Evolutionary conservation across 1,140 invertebrate species (phyloP).

Genomic region (Macrobrachium nipponense): DNA sequence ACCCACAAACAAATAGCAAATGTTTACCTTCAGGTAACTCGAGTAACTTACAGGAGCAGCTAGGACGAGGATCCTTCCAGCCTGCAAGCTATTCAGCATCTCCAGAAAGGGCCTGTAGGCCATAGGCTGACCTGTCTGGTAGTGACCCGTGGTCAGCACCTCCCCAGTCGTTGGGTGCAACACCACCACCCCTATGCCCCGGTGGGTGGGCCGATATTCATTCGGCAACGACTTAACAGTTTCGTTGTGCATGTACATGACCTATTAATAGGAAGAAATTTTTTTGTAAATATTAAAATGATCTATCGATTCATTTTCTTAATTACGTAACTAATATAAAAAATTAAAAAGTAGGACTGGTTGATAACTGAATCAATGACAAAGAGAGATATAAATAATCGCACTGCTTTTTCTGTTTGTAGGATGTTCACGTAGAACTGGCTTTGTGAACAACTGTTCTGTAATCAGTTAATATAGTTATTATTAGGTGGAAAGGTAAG

Average conservation of each 20-base stretch:
- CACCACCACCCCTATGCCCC: conserved; percentile 21
- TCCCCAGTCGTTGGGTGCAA: conserved; percentile 25
- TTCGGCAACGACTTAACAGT: background rate
- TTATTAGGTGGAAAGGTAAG: no score
- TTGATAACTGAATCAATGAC: no score
- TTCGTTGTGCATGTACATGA: conserved; percentile 32
- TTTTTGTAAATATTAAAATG: no score
- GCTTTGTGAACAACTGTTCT: no score
- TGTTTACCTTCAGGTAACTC: background rate
- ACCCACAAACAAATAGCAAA: no score
- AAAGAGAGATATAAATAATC: no score
- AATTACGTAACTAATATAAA: no score
- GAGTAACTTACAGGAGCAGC: conserved; percentile 31
- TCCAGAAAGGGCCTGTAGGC: conserved; percentile 32
- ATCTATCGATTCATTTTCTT: no score
- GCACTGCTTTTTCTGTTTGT: no score
- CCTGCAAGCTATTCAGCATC: conserved; percentile 30
- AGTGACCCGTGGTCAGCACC: conserved; percentile 15
- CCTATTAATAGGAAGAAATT: conserved; percentile 4
- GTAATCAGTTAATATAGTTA: no score
- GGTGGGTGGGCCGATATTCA: conserved; percentile 15
- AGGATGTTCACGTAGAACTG: no score
- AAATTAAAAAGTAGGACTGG: no score
- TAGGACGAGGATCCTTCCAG: conserved; percentile 32
- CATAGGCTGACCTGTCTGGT: conserved; percentile 33